Evolutionary conservation across 2,888 invertebrate genomes (phyloP).

Genomic region (Lomographa bimaculata): DNA sequence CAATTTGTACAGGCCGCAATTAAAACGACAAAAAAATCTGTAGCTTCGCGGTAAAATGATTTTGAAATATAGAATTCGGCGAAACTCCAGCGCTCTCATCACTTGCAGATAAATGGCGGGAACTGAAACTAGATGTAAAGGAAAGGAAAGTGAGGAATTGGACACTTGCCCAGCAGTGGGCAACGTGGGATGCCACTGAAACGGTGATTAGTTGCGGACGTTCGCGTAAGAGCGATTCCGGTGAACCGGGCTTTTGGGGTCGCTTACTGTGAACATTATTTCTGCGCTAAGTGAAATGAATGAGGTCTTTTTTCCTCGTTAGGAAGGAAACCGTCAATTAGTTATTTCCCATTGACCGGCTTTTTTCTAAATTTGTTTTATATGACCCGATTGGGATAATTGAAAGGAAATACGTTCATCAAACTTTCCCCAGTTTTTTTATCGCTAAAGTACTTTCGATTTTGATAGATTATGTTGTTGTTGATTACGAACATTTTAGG

Average conservation of each 20-base stretch:
- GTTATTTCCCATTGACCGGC: slow-evolving; percentile 5
- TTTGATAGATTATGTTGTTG: too few relatives aligned
- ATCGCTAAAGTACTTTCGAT: too few relatives aligned
- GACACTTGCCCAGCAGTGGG: slow-evolving; percentile 35
- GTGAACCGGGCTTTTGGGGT: slow-evolving; percentile 22
- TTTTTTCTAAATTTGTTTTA: too few relatives aligned
- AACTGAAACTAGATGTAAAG: slow-evolving; percentile 27
- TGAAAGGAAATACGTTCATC: too few relatives aligned
- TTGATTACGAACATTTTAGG: too few relatives aligned
- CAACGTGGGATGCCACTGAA: slow-evolving; percentile 16
- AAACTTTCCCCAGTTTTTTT: too few relatives aligned
- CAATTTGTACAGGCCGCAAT: slow-evolving; percentile 51
- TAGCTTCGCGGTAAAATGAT: slow-evolving; percentile 41
- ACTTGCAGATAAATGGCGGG: slow-evolving; percentile 34
- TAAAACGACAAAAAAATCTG: slow-evolving; percentile 47
- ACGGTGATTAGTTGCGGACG: slow-evolving; percentile 20
- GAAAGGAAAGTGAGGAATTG: slow-evolving; percentile 35
- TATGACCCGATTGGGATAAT: too few relatives aligned
- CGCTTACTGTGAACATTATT: slow-evolving; percentile 13
- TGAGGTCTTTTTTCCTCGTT: slow-evolving; percentile 12
- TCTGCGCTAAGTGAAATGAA: slow-evolving; percentile 18
- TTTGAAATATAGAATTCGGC: slow-evolving; percentile 48
- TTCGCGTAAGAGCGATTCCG: slow-evolving; percentile 25
- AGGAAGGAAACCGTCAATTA: slow-evolving; percentile 11
- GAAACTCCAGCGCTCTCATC: slow-evolving; percentile 39